Evolutionary conservation across 1,140 invertebrate genomes (phyloP).

Genomic region (Dryas iulia): DNA sequence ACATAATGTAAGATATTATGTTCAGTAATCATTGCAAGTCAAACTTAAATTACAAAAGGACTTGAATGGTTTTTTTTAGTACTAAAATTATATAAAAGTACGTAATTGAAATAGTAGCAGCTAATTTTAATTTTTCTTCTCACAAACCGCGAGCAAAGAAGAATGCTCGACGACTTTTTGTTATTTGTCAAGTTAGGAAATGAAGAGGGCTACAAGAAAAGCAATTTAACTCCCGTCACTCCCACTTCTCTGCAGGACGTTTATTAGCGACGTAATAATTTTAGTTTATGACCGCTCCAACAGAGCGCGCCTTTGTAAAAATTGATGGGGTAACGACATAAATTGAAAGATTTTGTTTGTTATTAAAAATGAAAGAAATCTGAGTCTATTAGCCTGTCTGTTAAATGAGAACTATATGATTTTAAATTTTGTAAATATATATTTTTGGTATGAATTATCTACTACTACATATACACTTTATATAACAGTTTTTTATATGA

Average conservation of each 20-base stretch:
- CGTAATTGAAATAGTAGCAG: not conserved
- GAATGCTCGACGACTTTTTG: not conserved
- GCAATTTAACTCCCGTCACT: conserved; percentile 31
- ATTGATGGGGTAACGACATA: not conserved
- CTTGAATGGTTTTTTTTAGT: not conserved
- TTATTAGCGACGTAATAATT: conserved; percentile 27
- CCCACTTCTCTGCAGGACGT: conserved; percentile 20
- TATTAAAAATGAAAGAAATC: not conserved
- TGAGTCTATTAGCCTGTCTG: not conserved
- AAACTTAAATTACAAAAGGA: too few relatives aligned
- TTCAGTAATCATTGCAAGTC: too few relatives aligned
- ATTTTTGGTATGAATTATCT: too few relatives aligned
- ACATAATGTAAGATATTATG: too few relatives aligned
- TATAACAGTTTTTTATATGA: too few relatives aligned
- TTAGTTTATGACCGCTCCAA: conserved; percentile 10
- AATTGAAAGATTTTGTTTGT: not conserved
- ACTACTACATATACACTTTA: too few relatives aligned
- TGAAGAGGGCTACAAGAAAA: conserved; percentile 23
- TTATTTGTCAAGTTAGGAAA: conserved; percentile 21
- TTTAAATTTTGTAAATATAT: not conserved
- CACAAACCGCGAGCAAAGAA: not conserved
- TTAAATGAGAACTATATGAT: not conserved
- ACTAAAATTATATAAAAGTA: not conserved
- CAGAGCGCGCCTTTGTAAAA: not conserved
- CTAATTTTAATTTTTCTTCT: not conserved